A percentile compares a stretch with the other conserved stretches of the same genome.
Evolutionary conservation across 2,888 invertebrate species (phyloP).

Genomic region (Argyra leucocephala): DNA sequence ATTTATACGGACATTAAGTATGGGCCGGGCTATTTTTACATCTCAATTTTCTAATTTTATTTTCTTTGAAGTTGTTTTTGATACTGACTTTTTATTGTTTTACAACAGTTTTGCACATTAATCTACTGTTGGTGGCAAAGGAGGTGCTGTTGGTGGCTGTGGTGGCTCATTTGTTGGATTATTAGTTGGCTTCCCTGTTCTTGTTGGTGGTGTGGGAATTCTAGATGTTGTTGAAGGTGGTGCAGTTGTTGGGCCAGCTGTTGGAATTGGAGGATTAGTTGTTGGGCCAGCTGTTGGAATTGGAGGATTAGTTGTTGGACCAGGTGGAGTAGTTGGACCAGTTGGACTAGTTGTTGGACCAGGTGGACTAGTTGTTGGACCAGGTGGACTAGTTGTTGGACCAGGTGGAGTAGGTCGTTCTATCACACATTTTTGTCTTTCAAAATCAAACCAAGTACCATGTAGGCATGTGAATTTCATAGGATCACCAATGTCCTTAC

Average conservation of each 20-base stretch:
- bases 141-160: neutral
- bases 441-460: neutral
- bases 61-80: no score
- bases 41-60: no score
- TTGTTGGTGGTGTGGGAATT: slow-evolving; percentile 1
- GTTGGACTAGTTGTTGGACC: neutral
- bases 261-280: slow-evolving; percentile 14
- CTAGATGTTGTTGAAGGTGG: slow-evolving; percentile 16
- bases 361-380: neutral
- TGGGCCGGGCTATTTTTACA: no score
- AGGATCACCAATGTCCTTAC: slow-evolving; percentile 17
- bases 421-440: neutral
- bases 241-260: slow-evolving; percentile 16
- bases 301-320: slow-evolving; percentile 14
- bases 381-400: neutral
- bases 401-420: neutral
- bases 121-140: slow-evolving; percentile 4
- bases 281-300: slow-evolving; percentile 15
- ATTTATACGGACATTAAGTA: no score
- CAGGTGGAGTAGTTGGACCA: neutral
- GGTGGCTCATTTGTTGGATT: slow-evolving; percentile 7
- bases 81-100: no score
- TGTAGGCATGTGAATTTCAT: neutral
- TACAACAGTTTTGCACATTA: no score
- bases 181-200: no score